Evolutionary conservation across 1,140 invertebrate species (phyloP).

Genomic region (Acromyrmex charruanus): DNA sequence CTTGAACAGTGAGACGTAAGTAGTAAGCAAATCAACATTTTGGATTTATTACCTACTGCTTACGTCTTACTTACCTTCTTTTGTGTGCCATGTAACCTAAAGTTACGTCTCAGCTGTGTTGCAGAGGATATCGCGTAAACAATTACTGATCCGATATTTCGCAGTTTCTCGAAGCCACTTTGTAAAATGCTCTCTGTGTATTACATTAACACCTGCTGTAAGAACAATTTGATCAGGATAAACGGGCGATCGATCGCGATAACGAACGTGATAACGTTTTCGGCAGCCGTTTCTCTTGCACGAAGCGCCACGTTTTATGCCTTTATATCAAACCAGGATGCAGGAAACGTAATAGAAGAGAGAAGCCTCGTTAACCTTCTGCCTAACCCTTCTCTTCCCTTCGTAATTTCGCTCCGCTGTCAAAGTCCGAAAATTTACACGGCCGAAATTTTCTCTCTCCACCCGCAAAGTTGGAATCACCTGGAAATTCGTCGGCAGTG

Average conservation of each 20-base stretch:
- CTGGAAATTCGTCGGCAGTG: slow-evolving; percentile 22
- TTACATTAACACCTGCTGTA: not conserved
- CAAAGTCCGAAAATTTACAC: slow-evolving; percentile 49
- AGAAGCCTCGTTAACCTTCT: slow-evolving; percentile 30
- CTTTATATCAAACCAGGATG: not conserved
- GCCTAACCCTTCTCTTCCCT: not conserved
- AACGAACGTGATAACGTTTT: not conserved
- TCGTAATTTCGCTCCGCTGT: slow-evolving; percentile 22
- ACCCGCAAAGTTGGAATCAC: slow-evolving; percentile 28
- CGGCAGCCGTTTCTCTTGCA: not conserved
- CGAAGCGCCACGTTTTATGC: not conserved
- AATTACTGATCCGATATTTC: not conserved
- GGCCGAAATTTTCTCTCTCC: slow-evolving; percentile 29
- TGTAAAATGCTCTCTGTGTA: not conserved
- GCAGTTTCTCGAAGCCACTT: not conserved
- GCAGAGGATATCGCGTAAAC: not conserved
- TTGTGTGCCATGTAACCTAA: too few species aligned
- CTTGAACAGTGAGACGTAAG: too few species aligned
- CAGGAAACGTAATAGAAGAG: not conserved
- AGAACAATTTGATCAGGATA: slow-evolving; percentile 9
- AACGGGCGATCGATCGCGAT: not conserved
- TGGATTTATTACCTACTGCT: too few species aligned
- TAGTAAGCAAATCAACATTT: too few species aligned
- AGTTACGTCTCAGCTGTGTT: not conserved
- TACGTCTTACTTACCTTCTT: too few species aligned